Conservation (phyloP, 1,140 invertebrate genomes). For the Lepidotrigona ventralis region DNA sequence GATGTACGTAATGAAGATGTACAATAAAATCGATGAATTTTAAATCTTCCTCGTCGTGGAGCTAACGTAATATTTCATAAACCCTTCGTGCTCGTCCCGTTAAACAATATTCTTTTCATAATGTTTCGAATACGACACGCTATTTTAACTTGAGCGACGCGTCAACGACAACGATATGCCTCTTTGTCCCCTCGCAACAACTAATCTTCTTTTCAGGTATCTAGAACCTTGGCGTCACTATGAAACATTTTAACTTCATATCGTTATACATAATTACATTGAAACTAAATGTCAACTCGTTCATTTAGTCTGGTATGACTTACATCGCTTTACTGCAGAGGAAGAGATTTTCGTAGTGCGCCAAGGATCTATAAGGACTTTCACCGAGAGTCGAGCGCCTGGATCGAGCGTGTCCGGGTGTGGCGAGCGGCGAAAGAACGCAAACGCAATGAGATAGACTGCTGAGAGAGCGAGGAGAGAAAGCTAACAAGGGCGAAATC, state of each 20-base stretch:
- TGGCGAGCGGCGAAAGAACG: background rate
- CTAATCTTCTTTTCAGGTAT: conserved; percentile 44
- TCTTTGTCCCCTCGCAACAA: conserved; percentile 34
- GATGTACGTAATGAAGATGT: background rate
- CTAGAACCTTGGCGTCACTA: conserved; percentile 8
- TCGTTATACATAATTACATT: background rate
- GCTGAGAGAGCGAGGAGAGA: background rate
- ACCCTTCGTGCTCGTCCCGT: background rate
- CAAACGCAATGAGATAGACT: background rate
- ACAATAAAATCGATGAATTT: background rate
- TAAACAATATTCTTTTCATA: background rate
- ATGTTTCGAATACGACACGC: background rate
- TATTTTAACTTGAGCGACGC: conserved; percentile 12
- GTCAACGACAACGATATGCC: conserved; percentile 40
- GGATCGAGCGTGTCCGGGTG: conserved; percentile 13
- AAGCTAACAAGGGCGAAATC: background rate
- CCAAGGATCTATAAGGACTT: conserved; percentile 14
- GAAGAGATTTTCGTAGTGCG: background rate
- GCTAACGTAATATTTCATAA: background rate
- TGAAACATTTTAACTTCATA: background rate
- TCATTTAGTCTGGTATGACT: background rate
- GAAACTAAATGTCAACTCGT: background rate
- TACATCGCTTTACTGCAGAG: background rate
- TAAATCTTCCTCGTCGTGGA: background rate
- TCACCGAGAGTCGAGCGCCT: conserved; percentile 1